Evolutionary conservation across 1,140 invertebrate species (phyloP), one percentile per base, ranked within the genome.

Genomic region (Drosophila virilis): DNA sequence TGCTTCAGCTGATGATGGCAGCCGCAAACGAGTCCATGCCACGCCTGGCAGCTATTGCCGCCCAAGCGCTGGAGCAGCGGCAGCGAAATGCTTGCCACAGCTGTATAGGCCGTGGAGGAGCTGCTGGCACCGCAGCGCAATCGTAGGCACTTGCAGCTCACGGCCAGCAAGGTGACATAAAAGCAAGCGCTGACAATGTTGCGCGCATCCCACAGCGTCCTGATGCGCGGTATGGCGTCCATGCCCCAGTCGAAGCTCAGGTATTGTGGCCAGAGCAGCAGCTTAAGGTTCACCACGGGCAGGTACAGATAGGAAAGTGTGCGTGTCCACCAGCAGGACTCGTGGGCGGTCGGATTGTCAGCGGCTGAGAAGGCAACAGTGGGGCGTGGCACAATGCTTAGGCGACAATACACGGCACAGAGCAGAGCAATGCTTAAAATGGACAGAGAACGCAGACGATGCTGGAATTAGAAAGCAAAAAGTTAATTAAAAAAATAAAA

Each of bases 161-260:
- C 83, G 74, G 92, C 92, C 17, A 92, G 92, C 35, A 96, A 70
- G 6, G 93, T 80, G 1, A 93, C 90, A 91, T 98, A 98, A 73
- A 98, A 96, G 6, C 94, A 91, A 3, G 95, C 67, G 1, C 96
- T 95, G 28, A 95, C 92, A 8, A 97, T 77, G 91, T 98, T 98
- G 59, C 97, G 93, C 0, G 93, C 89, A 92, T 98, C 97, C 59
- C 94, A 93, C 1, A 97, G 61, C 7, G 94, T 94, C 1, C 94
- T 94, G 69, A 98, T 94, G 57, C 96, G 93, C 1, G 97, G 97
- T 72, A 98, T 95, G 1, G 97, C 95, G 75, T 97, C 97, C 97
- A 98, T 98, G 1, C 97, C 97, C 98, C 98, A 98, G 91, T 98
- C 98, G 92, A 98, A 98, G 92, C 97, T 97, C 22, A 98, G 93